Base-by-base conservation (phyloP, 2,888 invertebrate genomes). In the Rosalia funebris region DNA sequence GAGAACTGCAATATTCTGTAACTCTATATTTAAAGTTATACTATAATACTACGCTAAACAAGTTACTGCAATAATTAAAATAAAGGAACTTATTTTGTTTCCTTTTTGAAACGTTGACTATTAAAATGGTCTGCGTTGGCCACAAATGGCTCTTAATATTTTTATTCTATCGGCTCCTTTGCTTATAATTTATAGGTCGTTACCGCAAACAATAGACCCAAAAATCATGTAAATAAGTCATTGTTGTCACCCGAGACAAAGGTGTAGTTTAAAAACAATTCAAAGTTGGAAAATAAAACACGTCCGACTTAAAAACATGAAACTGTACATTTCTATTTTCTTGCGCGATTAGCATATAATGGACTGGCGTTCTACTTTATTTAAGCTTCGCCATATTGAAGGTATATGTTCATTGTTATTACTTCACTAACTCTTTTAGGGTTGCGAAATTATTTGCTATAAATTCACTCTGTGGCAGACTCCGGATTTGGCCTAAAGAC, bases 211-310 rank as follows among this genome's bases (percentile, higher is more conserved):
- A 50, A 50, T 50, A 25, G 39, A 50, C 37, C 15, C 50, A 39
- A 48, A 45, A 48, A 48, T 50, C 25, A 50, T 50, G 50, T 39
- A 39, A 50, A 50, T 50, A 50, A 50, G 50, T 50, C 50, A 50
- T 50, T 50, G 50, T 50, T 46, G 17, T 20, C n/a, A 16, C 10
- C 14, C 25, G 10, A 25, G 14, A 50, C 50, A 50, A 50, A 50
- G 50, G 50, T n/a, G 39, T 16, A 50, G 17, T 34, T 19, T 34
- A 19, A 48, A 48, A 48, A 48, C 48, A 48, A 48, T 48, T 17
- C 17, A 37, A 12, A 36, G 48, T 50, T 39, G 39, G 36, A 50
- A 39, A 25, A 50, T 50, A 50, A 50, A 50, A 50, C 37, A 50
- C 20, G 37, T 50, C 12, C 37, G 34, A 20, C 17, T 15, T 12